Percentiles rank a stretch among this genome's conserved stretches.
These are phyloP conservation scores for Styela clava DNA, from an alignment of 23 tunicate genomes.

Conservation along the genomic window DNA sequence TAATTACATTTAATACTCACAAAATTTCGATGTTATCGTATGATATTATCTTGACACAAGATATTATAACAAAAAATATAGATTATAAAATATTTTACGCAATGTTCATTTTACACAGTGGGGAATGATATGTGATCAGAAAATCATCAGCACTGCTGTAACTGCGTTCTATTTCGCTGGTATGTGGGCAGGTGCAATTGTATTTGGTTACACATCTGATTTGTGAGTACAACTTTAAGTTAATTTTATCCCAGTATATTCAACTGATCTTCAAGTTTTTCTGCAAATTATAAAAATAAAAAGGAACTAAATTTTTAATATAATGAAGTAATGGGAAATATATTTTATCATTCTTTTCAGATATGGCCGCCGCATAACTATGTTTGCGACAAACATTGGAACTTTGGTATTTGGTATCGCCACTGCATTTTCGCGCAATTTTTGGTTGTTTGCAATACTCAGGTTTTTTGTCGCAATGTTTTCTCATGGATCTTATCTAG, in stretches of 20 bases:
- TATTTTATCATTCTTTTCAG: conserved; percentile 52
- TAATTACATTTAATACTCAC: too few relatives aligned
- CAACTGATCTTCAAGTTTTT: too few relatives aligned
- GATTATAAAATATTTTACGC: too few relatives aligned
- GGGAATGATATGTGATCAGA: conserved; percentile 70
- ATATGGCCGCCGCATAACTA: conserved; percentile 64
- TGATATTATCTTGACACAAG: too few relatives aligned
- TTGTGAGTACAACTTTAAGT: conserved; percentile 15
- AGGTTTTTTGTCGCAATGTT: conserved; percentile 77
- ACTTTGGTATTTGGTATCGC: conserved; percentile 50
- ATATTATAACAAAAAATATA: too few relatives aligned
- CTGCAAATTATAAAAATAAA: too few relatives aligned
- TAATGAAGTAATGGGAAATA: too few relatives aligned
- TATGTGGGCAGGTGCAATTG: conserved; percentile 92
- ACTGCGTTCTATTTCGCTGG: conserved; percentile 80
- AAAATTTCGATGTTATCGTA: too few relatives aligned
- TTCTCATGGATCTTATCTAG: conserved; percentile 78
- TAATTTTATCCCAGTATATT: too few relatives aligned
- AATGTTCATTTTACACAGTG: too few relatives aligned
- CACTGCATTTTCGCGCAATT: conserved; percentile 81
- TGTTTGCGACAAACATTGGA: conserved; percentile 52
- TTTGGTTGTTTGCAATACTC: conserved; percentile 71
- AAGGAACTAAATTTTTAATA: too few relatives aligned
- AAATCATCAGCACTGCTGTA: conserved; percentile 65
- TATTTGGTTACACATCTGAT: conserved; percentile 54